Conservation (phyloP, 2,797 vertebrate species). For the Sebastolobus altivelis region DNA sequence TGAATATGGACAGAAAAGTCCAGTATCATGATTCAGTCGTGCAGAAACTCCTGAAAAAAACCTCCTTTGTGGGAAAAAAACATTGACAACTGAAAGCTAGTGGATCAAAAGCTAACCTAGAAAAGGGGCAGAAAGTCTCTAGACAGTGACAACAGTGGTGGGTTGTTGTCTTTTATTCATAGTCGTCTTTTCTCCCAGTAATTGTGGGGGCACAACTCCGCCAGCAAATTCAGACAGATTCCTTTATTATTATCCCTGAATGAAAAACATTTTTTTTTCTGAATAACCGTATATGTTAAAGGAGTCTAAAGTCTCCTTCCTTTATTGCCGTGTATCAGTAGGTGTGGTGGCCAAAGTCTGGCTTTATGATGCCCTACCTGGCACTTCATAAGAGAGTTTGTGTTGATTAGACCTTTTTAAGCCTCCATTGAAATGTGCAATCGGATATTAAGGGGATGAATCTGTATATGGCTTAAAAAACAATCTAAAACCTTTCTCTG, state of each 20-base stretch:
- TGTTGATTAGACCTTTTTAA: conserved; percentile 22
- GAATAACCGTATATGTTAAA: neutral
- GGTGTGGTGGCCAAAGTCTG: conserved; percentile 74
- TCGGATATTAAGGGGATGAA: conserved; percentile 5
- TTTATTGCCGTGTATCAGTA: conserved; percentile 56
- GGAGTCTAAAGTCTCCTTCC: conserved; percentile 23
- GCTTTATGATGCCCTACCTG: conserved; percentile 55
- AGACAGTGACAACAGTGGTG: neutral
- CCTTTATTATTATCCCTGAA: neutral
- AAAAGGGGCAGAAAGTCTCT: neutral
- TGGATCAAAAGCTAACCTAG: neutral
- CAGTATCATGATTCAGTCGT: conserved; percentile 1
- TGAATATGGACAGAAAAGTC: conserved; percentile 17
- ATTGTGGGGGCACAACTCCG: neutral
- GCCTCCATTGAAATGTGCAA: conserved; percentile 44
- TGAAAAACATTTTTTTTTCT: neutral
- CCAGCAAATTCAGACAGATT: conserved; percentile 2
- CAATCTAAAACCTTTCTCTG: neutral
- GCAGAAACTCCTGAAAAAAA: neutral
- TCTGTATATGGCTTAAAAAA: neutral
- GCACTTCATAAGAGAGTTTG: conserved; percentile 18
- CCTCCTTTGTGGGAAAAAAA: conserved; percentile 20
- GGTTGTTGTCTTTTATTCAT: conserved; percentile 4
- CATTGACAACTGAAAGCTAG: neutral
- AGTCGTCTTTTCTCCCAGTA: neutral